Evolutionary conservation across 2,113 vertebrate species (phyloP).

Genomic region (Xenus cinereus): DNA sequence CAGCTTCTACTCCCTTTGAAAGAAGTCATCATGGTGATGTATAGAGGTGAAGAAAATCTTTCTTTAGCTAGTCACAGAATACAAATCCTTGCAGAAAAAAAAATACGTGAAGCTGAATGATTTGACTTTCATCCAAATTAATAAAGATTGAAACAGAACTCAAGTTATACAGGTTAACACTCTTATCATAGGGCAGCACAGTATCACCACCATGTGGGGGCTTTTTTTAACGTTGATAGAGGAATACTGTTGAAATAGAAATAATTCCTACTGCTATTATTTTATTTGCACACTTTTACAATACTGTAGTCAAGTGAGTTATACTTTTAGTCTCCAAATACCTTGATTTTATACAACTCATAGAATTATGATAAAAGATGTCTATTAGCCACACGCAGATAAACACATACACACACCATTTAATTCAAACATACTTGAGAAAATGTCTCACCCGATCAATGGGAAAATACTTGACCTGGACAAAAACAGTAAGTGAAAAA

Average conservation of each 20-base stretch:
- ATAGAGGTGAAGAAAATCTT: background rate
- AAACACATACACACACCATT: background rate
- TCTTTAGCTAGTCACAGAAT: background rate
- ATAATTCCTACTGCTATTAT: background rate
- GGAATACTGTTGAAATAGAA: background rate
- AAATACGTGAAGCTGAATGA: background rate
- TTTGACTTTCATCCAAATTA: background rate
- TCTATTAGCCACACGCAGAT: background rate
- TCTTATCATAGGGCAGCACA: background rate
- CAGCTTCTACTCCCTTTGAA: background rate
- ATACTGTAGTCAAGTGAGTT: background rate
- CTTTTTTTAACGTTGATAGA: background rate
- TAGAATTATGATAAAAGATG: background rate
- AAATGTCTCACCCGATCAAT: background rate
- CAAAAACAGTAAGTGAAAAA: conserved; percentile 25
- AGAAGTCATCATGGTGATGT: background rate
- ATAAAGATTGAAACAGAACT: background rate
- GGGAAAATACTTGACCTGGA: background rate
- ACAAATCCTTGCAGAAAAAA: background rate
- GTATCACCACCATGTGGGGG: background rate
- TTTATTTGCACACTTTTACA: background rate
- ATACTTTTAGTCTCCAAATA: background rate
- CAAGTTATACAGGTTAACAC: background rate
- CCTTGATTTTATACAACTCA: background rate
- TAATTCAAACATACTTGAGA: background rate